Base-by-base conservation (phyloP, 1,140 invertebrate species). In the Drosophila nigromelanica region DNA sequence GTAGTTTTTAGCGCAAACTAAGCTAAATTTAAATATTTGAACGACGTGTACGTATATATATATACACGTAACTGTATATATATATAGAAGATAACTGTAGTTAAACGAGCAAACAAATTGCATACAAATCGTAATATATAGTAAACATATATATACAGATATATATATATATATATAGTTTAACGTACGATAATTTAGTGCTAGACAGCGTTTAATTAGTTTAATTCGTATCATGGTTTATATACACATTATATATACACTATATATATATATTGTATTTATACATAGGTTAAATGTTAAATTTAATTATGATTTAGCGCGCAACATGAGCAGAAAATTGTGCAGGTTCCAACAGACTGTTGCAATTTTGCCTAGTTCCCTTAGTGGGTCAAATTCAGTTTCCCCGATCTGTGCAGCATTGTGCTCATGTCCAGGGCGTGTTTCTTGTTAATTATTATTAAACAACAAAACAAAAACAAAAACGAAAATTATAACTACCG, bases 361-460 rank as follows among this genome's bases (percentile, higher is more conserved):
- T 80, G 73, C 67, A 59, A 85, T 87, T 85, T 87, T 80, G 78
- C 81, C 81, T 81, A 85, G 82, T 87, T 85, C 81, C 81, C 81
- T 85, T 85, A 85, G 82, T 81, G 78, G 81, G 81, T 85, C 69
- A 78, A 85, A 85, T 87, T 85, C 81, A 85, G 81, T 85, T 80
- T 85, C 81, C 64, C 51, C 33, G 37, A 64, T 73, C 47, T 66
- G 74, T 15, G 39, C 78, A 56, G 43, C 51, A 66, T 48, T 58
- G 59, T 60, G 75, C 73, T 69, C 82, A 59, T 61, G 62, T 50
- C 21, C 40, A 47, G 33, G 8, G 33, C 33, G 33, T 67, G 72
- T 78, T 78, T 73, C 69, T 70, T 24, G 51, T 60, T 70, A 50
- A 66, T 58, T 48, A 24, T 66, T 48, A 24, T 54, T 48, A 45